Base-by-base conservation (phyloP, 1,140 invertebrate genomes). In the Helicoverpa armigera region DNA sequence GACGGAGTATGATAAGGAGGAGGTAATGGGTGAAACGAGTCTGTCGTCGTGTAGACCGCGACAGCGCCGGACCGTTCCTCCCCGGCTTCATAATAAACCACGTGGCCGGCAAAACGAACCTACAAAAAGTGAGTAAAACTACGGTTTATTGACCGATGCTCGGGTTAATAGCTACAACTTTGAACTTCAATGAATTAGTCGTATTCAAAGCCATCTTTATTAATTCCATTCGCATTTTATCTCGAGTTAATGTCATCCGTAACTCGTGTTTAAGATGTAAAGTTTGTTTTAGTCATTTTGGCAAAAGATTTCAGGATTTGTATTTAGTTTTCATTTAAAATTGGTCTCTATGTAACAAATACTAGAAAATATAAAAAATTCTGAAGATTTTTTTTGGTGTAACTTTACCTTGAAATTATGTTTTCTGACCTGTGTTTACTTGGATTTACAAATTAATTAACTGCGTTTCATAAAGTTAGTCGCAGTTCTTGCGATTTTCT, bases 21-120 rank as follows among this genome's bases (percentile, higher is more conserved):
- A 79, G 74, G 75, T 84, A 80, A 82, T 72, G 65, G 80, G 79
- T 69, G 78, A 79, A 70, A 78, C 63, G 50, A 70, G 53, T 72
- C 92, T 92, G 93, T 94, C 92, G 92, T 91, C 87, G 87, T 87
- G 82, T 81, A 85, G 86, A 88, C 65, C 79, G 85, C 91, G 92
- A 89, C 89, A 90, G 91, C 85, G 85, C 76, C 87, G 87, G 91
- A 87, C 88, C 75, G 80, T 89, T 86, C 50, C 43, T 81, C 61
- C 60, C 82, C 82, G 83, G 73, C 16, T 35, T 69, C 48, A 35
- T 31, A 77, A 82, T 79, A 72, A 80, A 91, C 87, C 93, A 94
- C 93, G 93, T 94, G 93, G 91, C 88, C 88, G 89, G 88, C 85
- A 83, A 9, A 81, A 16, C 86, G 69, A 86, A 90, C 81, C 83